phyloP scores from a whole-genome alignment of 92 coral and sea anemone genomes.

The Galaxea fascicularis region DNA sequence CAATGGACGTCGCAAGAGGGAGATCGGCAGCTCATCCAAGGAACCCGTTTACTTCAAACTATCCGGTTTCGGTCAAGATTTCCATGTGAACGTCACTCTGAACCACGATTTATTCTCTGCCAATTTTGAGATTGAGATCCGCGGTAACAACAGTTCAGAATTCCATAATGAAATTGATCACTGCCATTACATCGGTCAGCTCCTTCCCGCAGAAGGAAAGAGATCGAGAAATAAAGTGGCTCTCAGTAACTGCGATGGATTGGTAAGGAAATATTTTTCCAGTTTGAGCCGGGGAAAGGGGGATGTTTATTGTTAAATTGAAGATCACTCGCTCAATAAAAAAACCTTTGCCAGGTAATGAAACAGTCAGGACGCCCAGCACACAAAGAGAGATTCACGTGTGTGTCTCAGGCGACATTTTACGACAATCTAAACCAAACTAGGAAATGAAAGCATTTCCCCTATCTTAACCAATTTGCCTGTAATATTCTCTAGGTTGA shows the following conservation, averaged over 20 bases:
- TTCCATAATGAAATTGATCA: slow-evolving; percentile 46
- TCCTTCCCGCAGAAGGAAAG: slow-evolving; percentile 47
- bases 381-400: no score
- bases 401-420: no score
- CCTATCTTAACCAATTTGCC: no score
- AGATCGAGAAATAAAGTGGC: slow-evolving; percentile 73
- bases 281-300: not conserved
- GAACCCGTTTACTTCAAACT: slow-evolving; percentile 58
- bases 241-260: slow-evolving; percentile 83
- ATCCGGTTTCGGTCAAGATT: slow-evolving; percentile 58
- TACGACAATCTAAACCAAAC: no score
- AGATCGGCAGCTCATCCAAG: slow-evolving; percentile 14
- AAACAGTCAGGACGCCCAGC: no score
- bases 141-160: slow-evolving; percentile 56
- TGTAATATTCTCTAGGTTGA: no score
- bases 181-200: slow-evolving; percentile 79
- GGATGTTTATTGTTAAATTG: not conserved
- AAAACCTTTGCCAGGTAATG: no score
- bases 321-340: no score
- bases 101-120: slow-evolving; percentile 65
- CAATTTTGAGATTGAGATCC: slow-evolving; percentile 60
- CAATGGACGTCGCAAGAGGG: slow-evolving; percentile 50
- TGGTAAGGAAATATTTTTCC: slow-evolving; percentile 41
- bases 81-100: slow-evolving; percentile 56
- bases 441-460: no score